Evolutionary conservation across 2,113 vertebrate genomes (phyloP).

Genomic region (Platichthys flesus): DNA sequence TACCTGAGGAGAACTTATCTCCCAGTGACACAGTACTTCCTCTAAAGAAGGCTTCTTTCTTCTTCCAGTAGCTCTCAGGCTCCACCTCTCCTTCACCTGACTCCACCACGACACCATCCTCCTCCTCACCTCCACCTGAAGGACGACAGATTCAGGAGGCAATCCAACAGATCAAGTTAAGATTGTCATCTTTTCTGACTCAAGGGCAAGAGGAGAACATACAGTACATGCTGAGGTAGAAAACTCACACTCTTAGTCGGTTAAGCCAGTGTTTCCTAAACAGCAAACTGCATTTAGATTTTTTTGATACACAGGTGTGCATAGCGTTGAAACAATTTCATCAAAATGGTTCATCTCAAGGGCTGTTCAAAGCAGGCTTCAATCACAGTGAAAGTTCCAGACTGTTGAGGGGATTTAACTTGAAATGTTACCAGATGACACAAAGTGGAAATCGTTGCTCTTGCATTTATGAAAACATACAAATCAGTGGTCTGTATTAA

Average conservation of each 20-base stretch:
- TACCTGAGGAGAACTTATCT: conserved; percentile 87
- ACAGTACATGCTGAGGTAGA: too few species aligned
- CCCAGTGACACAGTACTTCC: conserved; percentile 78
- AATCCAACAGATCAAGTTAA: not conserved
- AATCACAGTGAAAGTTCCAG: not conserved
- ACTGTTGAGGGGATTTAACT: not conserved
- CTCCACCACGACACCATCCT: conserved; percentile 54
- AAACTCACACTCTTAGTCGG: not conserved
- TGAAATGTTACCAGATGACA: conserved; percentile 43
- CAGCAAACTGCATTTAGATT: conserved; percentile 1
- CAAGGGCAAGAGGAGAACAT: not conserved
- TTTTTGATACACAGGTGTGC: conserved; percentile 10
- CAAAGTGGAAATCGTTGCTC: conserved; percentile 25
- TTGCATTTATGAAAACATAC: conserved; percentile 4
- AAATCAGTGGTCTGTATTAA: not conserved
- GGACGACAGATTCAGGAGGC: not conserved
- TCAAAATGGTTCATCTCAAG: conserved; percentile 15
- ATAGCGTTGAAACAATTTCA: conserved; percentile 33
- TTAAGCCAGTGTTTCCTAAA: conserved; percentile 42
- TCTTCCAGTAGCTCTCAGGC: conserved; percentile 81
- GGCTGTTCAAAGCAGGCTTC: not conserved
- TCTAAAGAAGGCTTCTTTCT: conserved; percentile 75
- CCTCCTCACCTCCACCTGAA: conserved; percentile 65
- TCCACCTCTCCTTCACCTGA: conserved; percentile 68
- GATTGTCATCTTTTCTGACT: not conserved